Percentiles rank a stretch among this genome's conserved stretches.
Evolutionary conservation across 2,113 vertebrate species (phyloP).

Genomic region (Pseudorectes ferrugineus): DNA sequence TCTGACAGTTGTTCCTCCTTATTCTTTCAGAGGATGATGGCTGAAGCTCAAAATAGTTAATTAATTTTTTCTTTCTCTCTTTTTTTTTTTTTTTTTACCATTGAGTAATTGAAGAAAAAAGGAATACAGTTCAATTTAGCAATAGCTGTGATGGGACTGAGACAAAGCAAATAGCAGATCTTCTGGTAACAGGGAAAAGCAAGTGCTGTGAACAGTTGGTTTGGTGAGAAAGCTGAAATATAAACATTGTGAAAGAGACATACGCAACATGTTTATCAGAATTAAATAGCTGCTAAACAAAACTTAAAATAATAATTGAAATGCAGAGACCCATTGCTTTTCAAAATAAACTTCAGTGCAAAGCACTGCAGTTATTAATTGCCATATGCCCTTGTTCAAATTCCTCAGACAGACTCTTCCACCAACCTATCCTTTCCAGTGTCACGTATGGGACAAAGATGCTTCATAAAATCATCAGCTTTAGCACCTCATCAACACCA

Average conservation of each 20-base stretch:
- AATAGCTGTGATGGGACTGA: background rate
- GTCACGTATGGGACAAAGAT: background rate
- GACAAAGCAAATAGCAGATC: background rate
- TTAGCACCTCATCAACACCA: background rate
- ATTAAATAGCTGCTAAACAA: constrained; percentile 30
- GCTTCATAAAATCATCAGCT: background rate
- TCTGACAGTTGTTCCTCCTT: background rate
- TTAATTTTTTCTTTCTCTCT: background rate
- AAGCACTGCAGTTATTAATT: background rate
- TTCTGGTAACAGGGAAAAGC: background rate
- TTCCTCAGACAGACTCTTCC: background rate
- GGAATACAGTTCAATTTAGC: background rate
- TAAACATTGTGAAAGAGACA: constrained; percentile 45
- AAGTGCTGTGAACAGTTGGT: constrained; percentile 31
- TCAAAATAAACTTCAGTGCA: background rate
- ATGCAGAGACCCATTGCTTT: background rate
- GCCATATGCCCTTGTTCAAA: background rate
- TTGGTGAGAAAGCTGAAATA: constrained; percentile 45
- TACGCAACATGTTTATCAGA: constrained; percentile 11
- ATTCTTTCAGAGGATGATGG: background rate
- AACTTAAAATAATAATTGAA: constrained; percentile 48
- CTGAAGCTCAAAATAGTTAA: background rate
- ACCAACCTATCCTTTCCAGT: background rate
- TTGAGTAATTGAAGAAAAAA: background rate
- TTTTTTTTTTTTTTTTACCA: background rate